A percentile compares a stretch with the other conserved stretches of the same genome.
These are phyloP conservation scores for Euthynnus affinis DNA, from an alignment of 2,797 vertebrate species.

Conservation along the genomic window DNA sequence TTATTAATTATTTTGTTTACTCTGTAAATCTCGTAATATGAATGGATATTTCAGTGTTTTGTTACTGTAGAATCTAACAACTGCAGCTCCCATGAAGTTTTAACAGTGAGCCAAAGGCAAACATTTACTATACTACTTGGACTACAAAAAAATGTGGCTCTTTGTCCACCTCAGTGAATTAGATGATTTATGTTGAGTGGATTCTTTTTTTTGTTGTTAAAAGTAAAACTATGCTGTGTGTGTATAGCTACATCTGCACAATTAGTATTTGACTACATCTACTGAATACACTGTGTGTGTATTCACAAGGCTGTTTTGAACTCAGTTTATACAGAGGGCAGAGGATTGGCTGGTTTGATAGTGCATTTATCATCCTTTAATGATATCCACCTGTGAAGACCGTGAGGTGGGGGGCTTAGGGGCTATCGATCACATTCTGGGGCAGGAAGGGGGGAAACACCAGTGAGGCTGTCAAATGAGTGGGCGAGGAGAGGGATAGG, in stretches of 20 bases:
- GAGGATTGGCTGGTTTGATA: slow-evolving; percentile 46
- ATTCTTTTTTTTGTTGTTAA: background rate
- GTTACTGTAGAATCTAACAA: background rate
- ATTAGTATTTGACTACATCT: background rate
- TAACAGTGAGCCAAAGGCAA: background rate
- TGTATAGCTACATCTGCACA: rapidly evolving
- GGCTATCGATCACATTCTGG: slow-evolving; percentile 80
- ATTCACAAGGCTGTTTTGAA: slow-evolving; percentile 39
- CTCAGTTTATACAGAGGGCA: slow-evolving; percentile 58
- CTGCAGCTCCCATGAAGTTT: no score
- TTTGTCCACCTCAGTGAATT: background rate
- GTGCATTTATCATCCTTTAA: slow-evolving; percentile 74
- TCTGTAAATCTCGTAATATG: background rate
- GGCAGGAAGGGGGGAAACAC: slow-evolving; percentile 37
- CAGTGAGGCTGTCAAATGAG: slow-evolving; percentile 73
- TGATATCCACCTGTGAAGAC: slow-evolving; percentile 82
- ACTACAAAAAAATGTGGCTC: background rate
- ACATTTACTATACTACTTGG: no score
- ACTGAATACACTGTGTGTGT: background rate
- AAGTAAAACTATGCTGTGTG: background rate
- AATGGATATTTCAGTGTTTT: background rate
- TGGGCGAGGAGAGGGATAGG: slow-evolving; percentile 77
- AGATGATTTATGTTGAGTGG: background rate
- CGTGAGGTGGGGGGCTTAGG: slow-evolving; percentile 46
- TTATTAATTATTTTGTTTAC: no score